Evolutionary conservation across 2,888 invertebrate genomes (phyloP), one percentile per base, ranked within the genome.

Genomic region (Argyra leucocephala): DNA sequence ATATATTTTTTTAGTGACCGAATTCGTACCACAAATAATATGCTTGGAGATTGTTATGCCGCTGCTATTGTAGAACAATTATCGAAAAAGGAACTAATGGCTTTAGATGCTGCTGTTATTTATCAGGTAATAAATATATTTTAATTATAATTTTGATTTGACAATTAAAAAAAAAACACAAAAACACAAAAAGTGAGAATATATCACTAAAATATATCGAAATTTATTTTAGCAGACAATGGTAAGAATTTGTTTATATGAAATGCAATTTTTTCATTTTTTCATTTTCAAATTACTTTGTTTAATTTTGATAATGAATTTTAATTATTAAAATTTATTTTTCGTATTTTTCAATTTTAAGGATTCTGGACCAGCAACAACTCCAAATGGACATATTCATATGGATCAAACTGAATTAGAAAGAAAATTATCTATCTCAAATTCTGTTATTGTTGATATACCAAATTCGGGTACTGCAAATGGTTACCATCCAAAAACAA

Each of bases 21-120:
- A 36, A 88, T 92, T 73, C 83, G 93, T 65, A 93, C 93, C 1
- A 91, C 91, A 1, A 93, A 93, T 76, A 93, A 93, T 76, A 88
- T 93, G 85, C 78, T 93, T 65, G 93, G 92, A 0, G 93, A 93
- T 75, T 91, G 91, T 76, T 93, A 93, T 76, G 88, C 91, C 2
- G 91, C 92, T 3, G 92, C 91, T 0, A 85, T 93, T 1, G 90
- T 93, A 18, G 91, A 93, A 75, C 87, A 89, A 71, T 80, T 92
- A 62, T 93, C 92, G 15, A 88, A 88, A 77, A 87, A 88, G 69
- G 91, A 93, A 76, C 80, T 92, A 23, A 88, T 88, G 86, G 88
- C 88, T 0, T 82, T 88, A 70, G 89, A 89, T 74, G 86, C 88
- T 58, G 85, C 87, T 63, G 83, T 84, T 60, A 73, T 76, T 57